Base-by-base conservation (phyloP, 2,113 vertebrate species). In the Eira barbara region DNA sequence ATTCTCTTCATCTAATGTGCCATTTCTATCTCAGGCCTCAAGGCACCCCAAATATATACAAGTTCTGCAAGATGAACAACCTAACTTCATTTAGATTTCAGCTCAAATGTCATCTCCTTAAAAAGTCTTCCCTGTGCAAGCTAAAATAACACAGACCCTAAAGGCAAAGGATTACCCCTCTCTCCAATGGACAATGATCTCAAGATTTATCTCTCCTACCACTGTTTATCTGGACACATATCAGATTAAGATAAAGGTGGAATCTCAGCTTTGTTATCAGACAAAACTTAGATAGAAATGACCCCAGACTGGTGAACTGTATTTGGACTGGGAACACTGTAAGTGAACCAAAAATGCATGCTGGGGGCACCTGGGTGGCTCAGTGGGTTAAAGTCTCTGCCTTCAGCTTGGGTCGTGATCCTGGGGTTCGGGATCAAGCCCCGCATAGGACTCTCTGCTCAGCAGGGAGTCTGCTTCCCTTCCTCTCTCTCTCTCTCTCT, bases 21-120 rank as follows among this genome's bases (percentile, higher is more conserved):
- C 57, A 89, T 78, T 91, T 94, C 73, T 45, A 78, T 47, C 87
- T 94, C 49, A 29, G 61, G 11, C 6, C 76, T 78, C 52, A 78
- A 39, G 34, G 23, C 15, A 86, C 47, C n/a, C 45, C 36, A 88
- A 49, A 52, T 29, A 76, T 9, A 59, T 15, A 83, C 2, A 15
- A 0, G 1, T 45, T 90, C 71, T 79, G 57, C 10, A 59, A 59
- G 42, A 86, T 8, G 4, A 73, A 86, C 27, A 71, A 63, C 47
- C 34, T 71, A 36, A 45, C 80, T 69, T 94, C 69, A 90, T 63
- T 49, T 76, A 45, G n/a, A 95, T 25, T 59, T 90, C 69, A 89
- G 57, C 39, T 94, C 49, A 94, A 76, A 89, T 59, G 57, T 63
- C 81, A 80, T 36, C 63, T 47, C 45, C 89, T 97, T 95, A 81